Percentiles rank a stretch among this genome's conserved stretches.
These are phyloP conservation scores for Trachelus stipa DNA, from an alignment of 2,888 invertebrate genomes.

Conservation along the genomic window DNA sequence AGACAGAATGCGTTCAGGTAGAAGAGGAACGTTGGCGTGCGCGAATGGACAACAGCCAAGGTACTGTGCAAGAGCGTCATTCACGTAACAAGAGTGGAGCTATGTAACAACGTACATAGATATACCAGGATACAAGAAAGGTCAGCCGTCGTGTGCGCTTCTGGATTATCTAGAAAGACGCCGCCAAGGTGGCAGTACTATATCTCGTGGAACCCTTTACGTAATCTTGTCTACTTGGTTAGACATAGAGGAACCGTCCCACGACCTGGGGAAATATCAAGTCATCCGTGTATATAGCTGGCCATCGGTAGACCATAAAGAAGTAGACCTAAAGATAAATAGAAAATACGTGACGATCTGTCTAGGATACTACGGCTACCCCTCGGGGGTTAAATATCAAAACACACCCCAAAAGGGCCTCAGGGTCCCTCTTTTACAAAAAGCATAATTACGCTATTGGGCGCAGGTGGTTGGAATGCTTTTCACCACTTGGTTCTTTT, in stretches of 20 bases:
- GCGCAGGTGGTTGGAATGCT: conserved; percentile 52
- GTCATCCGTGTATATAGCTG: conserved; percentile 4
- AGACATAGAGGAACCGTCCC: neutral
- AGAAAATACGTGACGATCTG: conserved; percentile 11
- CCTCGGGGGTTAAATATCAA: conserved; percentile 31
- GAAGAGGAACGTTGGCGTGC: neutral
- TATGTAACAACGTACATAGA: neutral
- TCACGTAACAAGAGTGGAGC: neutral
- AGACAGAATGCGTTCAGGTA: neutral
- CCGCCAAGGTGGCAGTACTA: neutral
- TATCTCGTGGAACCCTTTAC: neutral
- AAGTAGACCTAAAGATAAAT: neutral
- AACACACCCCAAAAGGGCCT: conserved; percentile 22
- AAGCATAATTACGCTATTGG: conserved; percentile 51
- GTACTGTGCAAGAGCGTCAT: neutral
- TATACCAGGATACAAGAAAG: neutral
- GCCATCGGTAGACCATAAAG: conserved; percentile 1
- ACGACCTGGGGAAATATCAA: conserved; percentile 2
- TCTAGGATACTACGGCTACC: conserved; percentile 15
- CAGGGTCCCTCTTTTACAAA: conserved; percentile 27
- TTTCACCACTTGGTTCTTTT: conserved; percentile 34
- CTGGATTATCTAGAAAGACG: neutral
- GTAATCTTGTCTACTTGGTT: neutral
- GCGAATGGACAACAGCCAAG: neutral
- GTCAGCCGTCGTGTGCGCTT: neutral